Evolutionary conservation across 2,113 vertebrate genomes (phyloP).

Genomic region (Caretta caretta): DNA sequence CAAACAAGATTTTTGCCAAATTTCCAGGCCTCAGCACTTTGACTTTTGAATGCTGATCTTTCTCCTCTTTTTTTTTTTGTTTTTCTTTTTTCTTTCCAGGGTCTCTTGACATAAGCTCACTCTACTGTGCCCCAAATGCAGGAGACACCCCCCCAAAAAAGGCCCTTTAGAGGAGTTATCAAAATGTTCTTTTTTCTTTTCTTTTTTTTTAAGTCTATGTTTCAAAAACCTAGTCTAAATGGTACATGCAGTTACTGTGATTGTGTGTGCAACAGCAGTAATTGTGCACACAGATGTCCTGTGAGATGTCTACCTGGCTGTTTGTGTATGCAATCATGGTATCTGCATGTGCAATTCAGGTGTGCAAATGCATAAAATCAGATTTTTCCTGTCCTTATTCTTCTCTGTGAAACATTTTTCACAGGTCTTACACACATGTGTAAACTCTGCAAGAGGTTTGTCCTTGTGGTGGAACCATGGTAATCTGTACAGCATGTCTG

Average conservation of each 20-base stretch:
- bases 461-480: constrained; percentile 28
- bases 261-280: accelerated
- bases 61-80: too few relatives aligned
- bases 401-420: background rate
- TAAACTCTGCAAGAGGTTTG: background rate
- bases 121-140: background rate
- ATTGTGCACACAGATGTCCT: background rate
- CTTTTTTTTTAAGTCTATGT: background rate
- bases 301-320: background rate
- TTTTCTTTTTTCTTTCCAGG: background rate
- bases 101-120: constrained; percentile 3
- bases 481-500: background rate
- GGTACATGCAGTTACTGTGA: background rate
- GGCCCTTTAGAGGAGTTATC: background rate
- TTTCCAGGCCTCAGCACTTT: constrained; percentile 10
- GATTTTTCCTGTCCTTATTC: background rate
- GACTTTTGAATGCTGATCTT: background rate
- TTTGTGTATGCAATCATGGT: background rate
- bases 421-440: background rate
- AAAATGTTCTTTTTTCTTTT: background rate
- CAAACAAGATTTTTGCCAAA: background rate
- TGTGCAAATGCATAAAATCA: constrained; percentile 1
- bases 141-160: background rate
- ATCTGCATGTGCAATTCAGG: background rate
- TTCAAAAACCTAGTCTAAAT: constrained; percentile 13